Evolutionary conservation across 2,797 vertebrate species (phyloP), one percentile per base, ranked within the genome.

Genomic region (Spinus pinus): DNA sequence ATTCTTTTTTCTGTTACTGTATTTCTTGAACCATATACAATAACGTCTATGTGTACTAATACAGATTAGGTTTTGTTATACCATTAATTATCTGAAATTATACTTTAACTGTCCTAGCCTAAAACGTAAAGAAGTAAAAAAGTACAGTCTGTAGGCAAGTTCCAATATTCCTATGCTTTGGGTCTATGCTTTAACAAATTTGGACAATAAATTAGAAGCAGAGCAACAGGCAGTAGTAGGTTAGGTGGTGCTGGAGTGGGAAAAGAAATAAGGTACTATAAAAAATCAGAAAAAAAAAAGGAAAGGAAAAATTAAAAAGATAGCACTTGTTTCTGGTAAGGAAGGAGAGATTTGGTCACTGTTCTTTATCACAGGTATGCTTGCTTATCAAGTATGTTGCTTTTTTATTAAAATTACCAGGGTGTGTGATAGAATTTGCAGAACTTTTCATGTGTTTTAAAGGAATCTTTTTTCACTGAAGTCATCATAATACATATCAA

Each of bases 321-420:
- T 17, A 27, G 22, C n/a, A 28, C 30, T 64, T 53, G 14, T 44
- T 92, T 42, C 24, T 41, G 23, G 4, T 50, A 71, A 64, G 53
- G 14, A 82, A 66, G 12, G 60, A 87, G 37, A 78, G 13, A 50
- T 50, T 86, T 64, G 33, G 20, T 72, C 57, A 44, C 37, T 81
- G 14, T 44, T 71, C 56, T 66, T 80, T 83, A 33, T 51, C 65
- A 42, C 61, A 61, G 28, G 31, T 57, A 70, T 61, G 24, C 24
- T 41, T 65, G 24, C 12, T 35, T 39, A 20, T 39, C 0, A 0
- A 60, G 23, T 56, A 60, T 27, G 31, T 41, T 56, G 37, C 5
- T 53, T 14, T 73, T 88, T 50, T 31, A 31, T 72, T 28, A 54
- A 69, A 85, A 84, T 6, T 20, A 72, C 7, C 16, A n/a, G 4